Evolutionary conservation across 2,888 invertebrate genomes (phyloP), one percentile per base, ranked within the genome.

Genomic region (Aphelenchoides bicaudatus): DNA sequence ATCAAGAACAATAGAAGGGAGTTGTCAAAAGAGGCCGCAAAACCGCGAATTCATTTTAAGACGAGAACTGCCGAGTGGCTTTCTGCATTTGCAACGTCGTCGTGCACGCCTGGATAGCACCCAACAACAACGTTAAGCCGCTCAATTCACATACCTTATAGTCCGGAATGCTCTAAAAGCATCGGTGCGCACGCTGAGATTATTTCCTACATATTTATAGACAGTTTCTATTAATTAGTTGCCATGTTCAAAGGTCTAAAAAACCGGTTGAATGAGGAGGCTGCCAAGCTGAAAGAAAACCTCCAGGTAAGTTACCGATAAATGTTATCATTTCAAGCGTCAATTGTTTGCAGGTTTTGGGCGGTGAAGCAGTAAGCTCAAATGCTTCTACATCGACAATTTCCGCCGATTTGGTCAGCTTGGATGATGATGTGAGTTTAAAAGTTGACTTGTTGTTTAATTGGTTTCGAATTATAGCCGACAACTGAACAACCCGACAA

Each of bases 211-310:
- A 19, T n/a, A 43, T n/a, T 43, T 25, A 25, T 43, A 6, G 16
- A 13, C 34, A 34, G 8, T 43, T 43, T n/a, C 43, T 6, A 21
- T 25, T 43, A n/a, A 25, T 10, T 10, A 34, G 10, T n/a, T 10
- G 34, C 34, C 8, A 78, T 79, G 78, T 78, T 78, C 61, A 78
- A 78, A 68, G 72, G 72, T 31, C 66, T 78, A 37, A 77, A 75
- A 62, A 68, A 67, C 23, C 73, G 75, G 59, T 43, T 78, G 16
- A 75, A 74, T 50, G 78, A 73, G 58, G 75, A 78, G 55, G 72
- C 79, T 3, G 73, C 73, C 31, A 67, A 71, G 21, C 55, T 78
- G 6, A 66, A 72, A 50, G 68, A 51, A 2, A 51, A 51, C 39
- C 39, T 51, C 31, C 52, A 51, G 37, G 52, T 51, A 51, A 2